A percentile compares a stretch with the other conserved stretches of the same genome.
phyloP scores from a whole-genome alignment of 2,797 vertebrate species.

The Sitta carolinensis region DNA sequence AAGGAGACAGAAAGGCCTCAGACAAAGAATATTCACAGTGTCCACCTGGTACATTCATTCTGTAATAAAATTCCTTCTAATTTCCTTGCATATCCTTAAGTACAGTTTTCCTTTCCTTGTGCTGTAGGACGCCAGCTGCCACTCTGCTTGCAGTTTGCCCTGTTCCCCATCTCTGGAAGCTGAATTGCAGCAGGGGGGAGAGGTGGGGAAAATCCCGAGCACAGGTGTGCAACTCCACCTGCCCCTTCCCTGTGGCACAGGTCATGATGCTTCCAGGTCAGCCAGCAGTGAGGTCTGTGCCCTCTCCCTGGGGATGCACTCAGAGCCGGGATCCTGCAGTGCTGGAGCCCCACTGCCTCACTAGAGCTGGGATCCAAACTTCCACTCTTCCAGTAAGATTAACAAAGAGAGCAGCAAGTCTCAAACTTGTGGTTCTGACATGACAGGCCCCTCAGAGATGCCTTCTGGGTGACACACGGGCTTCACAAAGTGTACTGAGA shows the following conservation, averaged over 20 bases:
- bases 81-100: background rate
- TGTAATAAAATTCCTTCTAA: background rate
- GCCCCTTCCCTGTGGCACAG: background rate
- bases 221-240: fast-evolving
- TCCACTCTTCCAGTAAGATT: background rate
- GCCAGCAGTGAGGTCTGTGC: background rate
- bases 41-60: background rate
- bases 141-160: background rate
- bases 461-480: background rate
- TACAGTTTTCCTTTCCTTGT: background rate
- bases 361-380: background rate
- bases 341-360: background rate
- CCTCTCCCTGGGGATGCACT: background rate
- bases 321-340: background rate
- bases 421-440: background rate
- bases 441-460: background rate
- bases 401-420: background rate
- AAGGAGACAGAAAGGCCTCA: background rate
- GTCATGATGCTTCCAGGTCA: background rate
- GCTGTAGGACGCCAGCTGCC: background rate
- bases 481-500: background rate
- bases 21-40: background rate
- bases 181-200: background rate
- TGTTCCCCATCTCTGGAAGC: background rate
- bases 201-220: background rate